These are phyloP conservation scores for Caenorhabditis sp. DNA, from an alignment of 2,888 invertebrate species.

Conservation along the genomic window DNA sequence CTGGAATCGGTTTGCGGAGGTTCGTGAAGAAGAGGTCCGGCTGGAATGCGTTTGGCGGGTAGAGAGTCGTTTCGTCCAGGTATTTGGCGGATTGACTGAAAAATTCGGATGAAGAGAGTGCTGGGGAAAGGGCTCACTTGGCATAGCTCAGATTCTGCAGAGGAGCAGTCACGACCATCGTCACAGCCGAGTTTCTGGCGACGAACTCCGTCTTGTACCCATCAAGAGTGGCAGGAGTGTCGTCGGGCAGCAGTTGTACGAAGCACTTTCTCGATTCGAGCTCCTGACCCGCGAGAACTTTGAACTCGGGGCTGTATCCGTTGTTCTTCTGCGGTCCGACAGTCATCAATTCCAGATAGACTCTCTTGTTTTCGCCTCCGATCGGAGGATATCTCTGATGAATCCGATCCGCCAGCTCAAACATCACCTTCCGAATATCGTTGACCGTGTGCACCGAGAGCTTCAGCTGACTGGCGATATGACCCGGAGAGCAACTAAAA, in stretches of 20 bases:
- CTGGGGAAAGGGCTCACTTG: background rate
- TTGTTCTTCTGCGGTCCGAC: background rate
- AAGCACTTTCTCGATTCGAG: conserved; percentile 10
- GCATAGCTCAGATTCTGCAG: background rate
- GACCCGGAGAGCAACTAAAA: conserved; percentile 12
- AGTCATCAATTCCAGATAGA: conserved; percentile 24
- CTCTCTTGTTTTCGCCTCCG: conserved; percentile 7
- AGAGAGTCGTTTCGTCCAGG: conserved; percentile 24
- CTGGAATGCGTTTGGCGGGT: background rate
- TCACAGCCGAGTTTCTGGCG: background rate
- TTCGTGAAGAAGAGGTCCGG: conserved; percentile 35
- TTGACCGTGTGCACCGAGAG: conserved; percentile 21
- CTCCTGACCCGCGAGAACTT: conserved; percentile 18
- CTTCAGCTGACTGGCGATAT: conserved; percentile 19
- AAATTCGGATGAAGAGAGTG: background rate
- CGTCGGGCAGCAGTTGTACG: conserved; percentile 8
- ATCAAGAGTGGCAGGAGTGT: background rate
- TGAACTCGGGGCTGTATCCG: background rate
- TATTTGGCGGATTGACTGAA: conserved; percentile 21
- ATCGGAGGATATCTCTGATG: background rate
- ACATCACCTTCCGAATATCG: conserved; percentile 18
- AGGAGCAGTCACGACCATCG: conserved; percentile 13
- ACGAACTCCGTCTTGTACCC: background rate
- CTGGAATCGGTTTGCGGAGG: conserved; percentile 6
- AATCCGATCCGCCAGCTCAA: conserved; percentile 17